Conservation (phyloP, 1,140 invertebrate genomes). For the Drosophila burlai region DNA sequence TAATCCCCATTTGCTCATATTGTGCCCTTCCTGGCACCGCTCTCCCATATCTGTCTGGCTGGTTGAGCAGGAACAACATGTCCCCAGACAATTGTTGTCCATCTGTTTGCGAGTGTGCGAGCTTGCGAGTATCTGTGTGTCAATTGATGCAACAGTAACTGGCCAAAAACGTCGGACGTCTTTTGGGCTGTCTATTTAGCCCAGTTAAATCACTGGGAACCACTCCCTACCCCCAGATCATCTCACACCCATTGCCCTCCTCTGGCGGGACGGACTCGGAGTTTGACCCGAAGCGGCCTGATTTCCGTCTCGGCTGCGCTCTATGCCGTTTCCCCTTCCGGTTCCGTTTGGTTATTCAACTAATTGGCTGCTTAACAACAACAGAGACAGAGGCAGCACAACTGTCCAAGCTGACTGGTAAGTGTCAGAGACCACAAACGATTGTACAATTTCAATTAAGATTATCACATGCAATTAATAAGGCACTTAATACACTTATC, state of each 20-base stretch:
- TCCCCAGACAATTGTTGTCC: conserved; percentile 70
- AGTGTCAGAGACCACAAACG: conserved; percentile 43
- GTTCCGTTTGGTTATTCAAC: conserved; percentile 40
- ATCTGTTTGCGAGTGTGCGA: conserved; percentile 19
- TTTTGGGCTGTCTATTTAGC: conserved; percentile 78
- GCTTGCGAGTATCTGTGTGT: conserved; percentile 39
- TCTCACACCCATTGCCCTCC: conserved; percentile 1
- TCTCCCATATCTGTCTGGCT: conserved; percentile 48
- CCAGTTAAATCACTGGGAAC: no score
- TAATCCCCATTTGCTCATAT: conserved; percentile 63
- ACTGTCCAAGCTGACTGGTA: conserved; percentile 43
- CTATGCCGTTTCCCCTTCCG: conserved; percentile 28
- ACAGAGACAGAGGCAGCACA: conserved; percentile 28
- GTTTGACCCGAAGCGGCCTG: conserved; percentile 28
- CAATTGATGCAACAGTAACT: conserved; percentile 76
- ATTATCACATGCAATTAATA: conserved; percentile 62
- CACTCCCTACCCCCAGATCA: background rate
- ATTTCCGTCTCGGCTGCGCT: conserved; percentile 35
- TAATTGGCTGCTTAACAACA: conserved; percentile 77
- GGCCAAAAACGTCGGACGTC: conserved; percentile 70
- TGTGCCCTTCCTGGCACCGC: conserved; percentile 5
- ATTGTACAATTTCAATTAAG: conserved; percentile 77
- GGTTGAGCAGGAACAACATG: conserved; percentile 64
- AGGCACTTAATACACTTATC: conserved; percentile 51
- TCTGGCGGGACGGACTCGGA: background rate